These are phyloP conservation scores for zebrafish (Danio rerio) DNA, from an alignment of 2,113 vertebrate genomes.

Conservation along the genomic window GRCz12tu NC_133182.1:38076501-38077000, in stretches of 20 bases:
- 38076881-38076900: constrained; percentile 55
- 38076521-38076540: constrained; percentile 69
- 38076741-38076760: constrained; percentile 59
- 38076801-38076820: constrained; percentile 62
- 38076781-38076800: constrained; percentile 63
- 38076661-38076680: constrained; percentile 51
- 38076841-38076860: constrained; percentile 61
- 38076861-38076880: constrained; percentile 52
- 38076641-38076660: constrained; percentile 61
- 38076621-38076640: constrained; percentile 57
- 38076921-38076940: constrained; percentile 51
- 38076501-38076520: constrained; percentile 72
- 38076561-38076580: constrained; percentile 75
- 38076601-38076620: constrained; percentile 60
- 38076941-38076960: constrained; percentile 59
- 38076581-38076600: constrained; percentile 64
- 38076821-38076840: constrained; percentile 67
- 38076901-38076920: constrained; percentile 64
- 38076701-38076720: constrained; percentile 59
- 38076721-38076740: constrained; percentile 61
- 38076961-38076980: constrained; percentile 59
- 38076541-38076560: constrained; percentile 75
- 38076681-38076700: constrained; percentile 65
- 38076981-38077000: constrained; percentile 91
- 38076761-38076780: constrained; percentile 61